Conservation (phyloP, 1,140 invertebrate genomes). For the Zelostemma sp. region DNA sequence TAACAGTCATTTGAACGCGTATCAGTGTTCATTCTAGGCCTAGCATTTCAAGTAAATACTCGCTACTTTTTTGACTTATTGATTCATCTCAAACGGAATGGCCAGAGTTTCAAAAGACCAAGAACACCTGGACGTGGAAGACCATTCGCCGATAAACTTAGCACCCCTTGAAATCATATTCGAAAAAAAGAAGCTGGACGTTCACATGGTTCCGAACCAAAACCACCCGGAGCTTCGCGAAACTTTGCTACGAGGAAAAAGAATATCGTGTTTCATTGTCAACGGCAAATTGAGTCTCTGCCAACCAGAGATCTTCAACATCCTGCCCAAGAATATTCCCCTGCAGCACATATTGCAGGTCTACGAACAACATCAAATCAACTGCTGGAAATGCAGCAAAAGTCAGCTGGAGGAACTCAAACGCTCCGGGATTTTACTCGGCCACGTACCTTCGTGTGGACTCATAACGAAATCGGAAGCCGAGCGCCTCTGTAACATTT, state of each 20-base stretch:
- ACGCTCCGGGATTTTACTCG: constrained; percentile 85
- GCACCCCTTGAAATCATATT: too few species aligned
- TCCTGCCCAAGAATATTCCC: constrained; percentile 88
- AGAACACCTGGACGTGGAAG: too few species aligned
- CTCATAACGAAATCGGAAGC: constrained; percentile 98
- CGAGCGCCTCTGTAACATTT: constrained; percentile 89
- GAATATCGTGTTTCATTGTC: constrained; percentile 94
- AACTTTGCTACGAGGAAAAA: constrained; percentile 89
- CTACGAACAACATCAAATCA: constrained; percentile 96
- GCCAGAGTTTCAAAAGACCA: too few species aligned
- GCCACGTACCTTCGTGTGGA: constrained; percentile 89
- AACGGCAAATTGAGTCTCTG: constrained; percentile 96
- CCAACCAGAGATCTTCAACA: constrained; percentile 94
- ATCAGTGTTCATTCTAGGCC: too few species aligned
- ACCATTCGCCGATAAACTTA: too few species aligned
- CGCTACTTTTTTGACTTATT: too few species aligned
- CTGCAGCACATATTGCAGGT: constrained; percentile 93
- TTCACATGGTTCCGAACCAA: constrained; percentile 81
- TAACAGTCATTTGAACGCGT: too few species aligned
- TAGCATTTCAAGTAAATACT: too few species aligned
- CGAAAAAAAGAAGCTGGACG: constrained; percentile 69
- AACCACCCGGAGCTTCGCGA: constrained; percentile 86
- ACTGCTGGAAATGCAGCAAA: constrained; percentile 91
- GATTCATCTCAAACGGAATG: too few species aligned
- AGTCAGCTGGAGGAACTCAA: constrained; percentile 95